These are phyloP conservation scores for Pachliopta kotzebuea DNA, from an alignment of 2,888 invertebrate genomes.

Conservation along the genomic window DNA sequence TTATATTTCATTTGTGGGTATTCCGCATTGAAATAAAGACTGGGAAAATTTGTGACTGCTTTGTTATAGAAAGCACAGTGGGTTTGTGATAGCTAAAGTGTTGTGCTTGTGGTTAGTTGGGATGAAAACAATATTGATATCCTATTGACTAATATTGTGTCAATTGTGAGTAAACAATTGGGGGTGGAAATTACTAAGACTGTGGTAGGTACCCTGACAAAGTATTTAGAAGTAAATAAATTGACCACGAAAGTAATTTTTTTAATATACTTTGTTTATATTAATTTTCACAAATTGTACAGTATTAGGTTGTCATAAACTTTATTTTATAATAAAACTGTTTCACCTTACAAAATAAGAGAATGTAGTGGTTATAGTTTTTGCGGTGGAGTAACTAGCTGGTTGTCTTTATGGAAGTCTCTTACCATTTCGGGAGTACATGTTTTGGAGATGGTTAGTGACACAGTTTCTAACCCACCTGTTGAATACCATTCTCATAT, in stretches of 20 bases:
- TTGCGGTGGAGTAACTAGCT: no score
- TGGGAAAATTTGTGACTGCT: constrained; percentile 21
- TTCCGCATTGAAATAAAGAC: constrained; percentile 1
- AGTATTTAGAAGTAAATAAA: not conserved
- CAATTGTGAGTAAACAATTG: not conserved
- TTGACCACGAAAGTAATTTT: not conserved
- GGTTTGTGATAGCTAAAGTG: constrained; percentile 26
- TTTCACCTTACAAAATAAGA: no score
- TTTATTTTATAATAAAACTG: not conserved
- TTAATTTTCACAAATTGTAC: not conserved
- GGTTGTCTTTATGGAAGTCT: no score
- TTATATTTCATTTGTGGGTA: not conserved
- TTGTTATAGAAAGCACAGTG: constrained; percentile 18
- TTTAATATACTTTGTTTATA: not conserved
- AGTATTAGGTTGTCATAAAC: not conserved
- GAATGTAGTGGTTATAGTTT: no score
- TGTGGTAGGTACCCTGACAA: not conserved
- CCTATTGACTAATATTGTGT: not conserved
- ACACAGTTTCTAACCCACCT: no score
- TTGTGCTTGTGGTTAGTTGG: constrained; percentile 20
- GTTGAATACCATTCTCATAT: no score
- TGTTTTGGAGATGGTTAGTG: no score
- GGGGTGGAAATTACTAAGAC: not conserved
- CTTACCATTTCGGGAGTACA: no score
- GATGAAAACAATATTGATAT: not conserved